Conservation (phyloP, 1,140 invertebrate genomes). For the Popillia japonica region DNA sequence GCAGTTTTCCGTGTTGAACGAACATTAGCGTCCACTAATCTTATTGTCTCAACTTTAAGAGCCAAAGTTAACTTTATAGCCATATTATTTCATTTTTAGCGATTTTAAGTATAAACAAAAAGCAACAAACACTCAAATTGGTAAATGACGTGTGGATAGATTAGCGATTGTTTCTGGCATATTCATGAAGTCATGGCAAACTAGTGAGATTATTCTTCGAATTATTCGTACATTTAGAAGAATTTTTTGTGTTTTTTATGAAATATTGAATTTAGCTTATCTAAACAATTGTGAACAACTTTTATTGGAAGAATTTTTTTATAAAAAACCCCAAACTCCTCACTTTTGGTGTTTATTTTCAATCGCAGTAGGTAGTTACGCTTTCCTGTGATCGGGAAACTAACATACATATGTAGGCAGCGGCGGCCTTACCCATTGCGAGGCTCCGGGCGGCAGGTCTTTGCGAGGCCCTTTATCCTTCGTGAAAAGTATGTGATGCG, state of each 20-base stretch:
- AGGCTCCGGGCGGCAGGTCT: too few relatives aligned
- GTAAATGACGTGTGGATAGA: neutral
- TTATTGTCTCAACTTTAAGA: constrained; percentile 12
- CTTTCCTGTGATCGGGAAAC: too few relatives aligned
- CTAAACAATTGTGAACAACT: too few relatives aligned
- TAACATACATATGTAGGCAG: too few relatives aligned
- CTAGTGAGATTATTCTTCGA: neutral
- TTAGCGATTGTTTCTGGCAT: neutral
- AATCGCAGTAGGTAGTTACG: too few relatives aligned
- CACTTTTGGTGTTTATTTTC: too few relatives aligned
- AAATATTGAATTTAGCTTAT: too few relatives aligned
- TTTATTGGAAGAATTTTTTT: neutral
- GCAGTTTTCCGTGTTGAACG: constrained; percentile 20
- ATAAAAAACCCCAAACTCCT: too few relatives aligned
- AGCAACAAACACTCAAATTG: neutral
- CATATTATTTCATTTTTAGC: neutral
- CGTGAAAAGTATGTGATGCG: too few relatives aligned
- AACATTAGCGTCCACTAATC: constrained; percentile 20
- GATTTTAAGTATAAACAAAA: too few relatives aligned
- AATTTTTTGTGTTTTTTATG: neutral
- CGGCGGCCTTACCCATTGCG: too few relatives aligned
- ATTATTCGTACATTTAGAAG: neutral
- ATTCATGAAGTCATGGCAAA: neutral
- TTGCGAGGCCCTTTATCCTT: too few relatives aligned
- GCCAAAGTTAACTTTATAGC: neutral